Percentiles rank a stretch among this genome's conserved stretches.
phyloP scores from a whole-genome alignment of 2,888 invertebrate genomes.

The Ophion slaviceki region DNA sequence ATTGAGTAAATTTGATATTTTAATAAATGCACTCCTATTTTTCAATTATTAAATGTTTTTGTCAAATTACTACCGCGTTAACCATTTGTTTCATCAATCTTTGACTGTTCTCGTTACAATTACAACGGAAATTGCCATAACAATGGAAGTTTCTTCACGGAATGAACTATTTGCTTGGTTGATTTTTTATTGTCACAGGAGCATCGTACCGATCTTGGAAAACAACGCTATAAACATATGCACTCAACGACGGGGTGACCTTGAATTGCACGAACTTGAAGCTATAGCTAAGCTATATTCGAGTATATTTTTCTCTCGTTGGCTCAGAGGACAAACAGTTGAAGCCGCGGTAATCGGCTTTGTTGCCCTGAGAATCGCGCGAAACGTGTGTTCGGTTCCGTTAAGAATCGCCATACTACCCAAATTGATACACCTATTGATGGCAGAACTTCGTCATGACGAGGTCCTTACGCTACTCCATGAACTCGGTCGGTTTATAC shows the following conservation, averaged over 20 bases:
- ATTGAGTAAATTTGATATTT: too few relatives aligned
- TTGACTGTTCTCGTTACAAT: too few relatives aligned
- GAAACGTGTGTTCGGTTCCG: constrained; percentile 77
- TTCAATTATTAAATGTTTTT: not conserved
- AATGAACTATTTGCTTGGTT: not conserved
- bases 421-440: constrained; percentile 79
- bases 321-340: constrained; percentile 79
- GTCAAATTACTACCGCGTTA: not conserved
- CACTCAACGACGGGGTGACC: constrained; percentile 77
- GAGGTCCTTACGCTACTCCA: constrained; percentile 83
- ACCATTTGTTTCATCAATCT: not conserved
- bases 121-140: too few relatives aligned
- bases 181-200: constrained; percentile 65
- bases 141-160: too few relatives aligned
- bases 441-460: constrained; percentile 80
- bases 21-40: too few relatives aligned
- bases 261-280: constrained; percentile 84
- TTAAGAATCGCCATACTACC: constrained; percentile 81
- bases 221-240: constrained; percentile 82
- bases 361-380: constrained; percentile 79
- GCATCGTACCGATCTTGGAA: constrained; percentile 80
- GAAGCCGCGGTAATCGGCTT: constrained; percentile 82
- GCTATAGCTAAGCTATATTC: constrained; percentile 83
- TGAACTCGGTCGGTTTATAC: constrained; percentile 78
- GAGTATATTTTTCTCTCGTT: constrained; percentile 83